Evolutionary conservation across 2,797 vertebrate species (phyloP), one percentile per base, ranked within the genome.

Genomic region (Jordanella pulchra): DNA sequence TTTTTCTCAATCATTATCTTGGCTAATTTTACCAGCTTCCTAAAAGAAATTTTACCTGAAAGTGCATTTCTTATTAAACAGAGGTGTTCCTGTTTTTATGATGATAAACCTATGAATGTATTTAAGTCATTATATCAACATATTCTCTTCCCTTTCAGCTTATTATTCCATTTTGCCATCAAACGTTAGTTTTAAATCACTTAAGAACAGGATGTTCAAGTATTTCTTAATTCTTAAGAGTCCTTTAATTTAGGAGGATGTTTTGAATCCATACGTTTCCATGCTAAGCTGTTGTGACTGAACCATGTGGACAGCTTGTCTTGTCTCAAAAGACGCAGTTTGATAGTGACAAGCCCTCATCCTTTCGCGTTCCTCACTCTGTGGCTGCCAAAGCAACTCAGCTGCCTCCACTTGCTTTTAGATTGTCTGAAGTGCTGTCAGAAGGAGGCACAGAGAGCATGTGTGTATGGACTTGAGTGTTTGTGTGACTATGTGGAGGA

Each of bases 361-460:
- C 87, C 73, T 65, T 87, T 80, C 45, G 76, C 75, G 79, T 88
- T 84, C 80, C 87, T 89, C 82, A 86, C 76, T 88, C 81, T 58
- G 79, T 81, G 69, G 71, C 84, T 91, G 88, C 88, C 86, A 91
- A 89, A 89, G 89, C 87, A 85, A 82, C 87, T 90, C 89, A 84
- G 88, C 89, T 91, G 84, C 88, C 83, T 88, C 85, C 86, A 78
- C 84, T 89, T 79, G 76, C 77, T 77, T 83, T 86, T 89, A 82
- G 88, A 85, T 89, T 87, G 84, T 90, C 89, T 89, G 86, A 85
- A 80, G 81, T 76, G 80, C 84, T 87, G 90, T 91, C 89, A 88
- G 83, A 69, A 75, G 66, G 75, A 86, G 73, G 82, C 81, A 85
- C 69, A 42, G 69, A 18, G 67, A 75, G 81, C 64, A 32, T 63